phyloP scores from a whole-genome alignment of 2,888 invertebrate genomes.

The Agrypnus murinus region DNA sequence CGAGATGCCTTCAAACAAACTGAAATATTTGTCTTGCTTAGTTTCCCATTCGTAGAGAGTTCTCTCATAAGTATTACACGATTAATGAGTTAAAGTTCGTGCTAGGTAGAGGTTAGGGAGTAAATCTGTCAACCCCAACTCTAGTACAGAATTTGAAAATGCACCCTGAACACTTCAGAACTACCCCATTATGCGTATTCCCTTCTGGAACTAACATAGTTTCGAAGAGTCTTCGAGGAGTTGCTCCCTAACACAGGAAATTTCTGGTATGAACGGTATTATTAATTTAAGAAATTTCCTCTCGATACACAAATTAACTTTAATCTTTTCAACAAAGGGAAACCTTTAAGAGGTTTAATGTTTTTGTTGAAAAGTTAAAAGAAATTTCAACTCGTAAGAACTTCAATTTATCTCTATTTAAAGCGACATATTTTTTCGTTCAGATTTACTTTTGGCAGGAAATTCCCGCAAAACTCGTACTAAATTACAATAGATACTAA shows the following conservation, averaged over 20 bases:
- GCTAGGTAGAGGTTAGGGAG: background rate
- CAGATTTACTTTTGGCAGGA: slow-evolving; percentile 23
- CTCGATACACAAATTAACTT: background rate
- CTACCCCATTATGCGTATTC: slow-evolving; percentile 16
- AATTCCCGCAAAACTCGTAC: slow-evolving; percentile 10
- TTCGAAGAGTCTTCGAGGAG: slow-evolving; percentile 6
- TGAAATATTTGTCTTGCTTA: no score
- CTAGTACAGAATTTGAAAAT: slow-evolving; percentile 20
- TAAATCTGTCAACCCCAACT: slow-evolving; percentile 26
- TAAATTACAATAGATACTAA: slow-evolving; percentile 26
- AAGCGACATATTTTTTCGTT: slow-evolving; percentile 21
- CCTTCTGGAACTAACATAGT: slow-evolving; percentile 20
- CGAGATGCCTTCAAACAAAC: no score
- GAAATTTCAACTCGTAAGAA: slow-evolving; percentile 1
- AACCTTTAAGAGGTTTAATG: background rate
- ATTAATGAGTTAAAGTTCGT: slow-evolving; percentile 32
- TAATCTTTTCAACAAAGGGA: slow-evolving; percentile 1
- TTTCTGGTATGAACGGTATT: background rate
- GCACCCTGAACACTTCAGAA: slow-evolving; percentile 10
- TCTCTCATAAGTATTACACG: slow-evolving; percentile 30
- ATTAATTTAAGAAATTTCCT: slow-evolving; percentile 7
- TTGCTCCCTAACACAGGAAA: background rate
- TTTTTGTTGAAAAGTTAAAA: background rate
- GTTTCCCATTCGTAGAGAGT: no score
- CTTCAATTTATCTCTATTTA: slow-evolving; percentile 25